These are phyloP conservation scores for Cosmorhoe ocellata DNA, from an alignment of 2,888 invertebrate genomes.

Conservation along the genomic window DNA sequence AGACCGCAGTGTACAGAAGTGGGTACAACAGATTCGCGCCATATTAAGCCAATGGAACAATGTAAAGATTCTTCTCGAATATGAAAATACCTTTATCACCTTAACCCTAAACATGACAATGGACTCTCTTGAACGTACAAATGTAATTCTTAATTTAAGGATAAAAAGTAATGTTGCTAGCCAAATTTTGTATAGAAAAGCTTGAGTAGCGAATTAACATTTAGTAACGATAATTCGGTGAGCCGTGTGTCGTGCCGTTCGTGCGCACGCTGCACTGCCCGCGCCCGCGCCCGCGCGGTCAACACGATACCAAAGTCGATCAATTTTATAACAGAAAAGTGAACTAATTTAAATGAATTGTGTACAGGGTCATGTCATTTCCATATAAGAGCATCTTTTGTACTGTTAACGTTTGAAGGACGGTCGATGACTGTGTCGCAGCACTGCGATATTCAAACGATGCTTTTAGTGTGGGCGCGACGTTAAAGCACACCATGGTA, in stretches of 20 bases:
- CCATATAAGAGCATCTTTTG: not conserved
- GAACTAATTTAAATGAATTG: constrained; percentile 69
- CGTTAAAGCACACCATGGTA: not conserved
- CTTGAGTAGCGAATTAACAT: constrained; percentile 58
- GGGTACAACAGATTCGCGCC: constrained; percentile 97
- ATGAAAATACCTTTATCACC: constrained; percentile 68
- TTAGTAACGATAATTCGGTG: constrained; percentile 38
- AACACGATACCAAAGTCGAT: constrained; percentile 76
- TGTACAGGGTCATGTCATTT: constrained; percentile 38
- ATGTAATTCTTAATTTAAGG: constrained; percentile 71
- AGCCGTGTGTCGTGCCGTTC: constrained; percentile 15
- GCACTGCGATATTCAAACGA: no score
- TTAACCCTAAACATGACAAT: constrained; percentile 77
- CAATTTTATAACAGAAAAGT: constrained; percentile 76
- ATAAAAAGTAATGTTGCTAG: constrained; percentile 71
- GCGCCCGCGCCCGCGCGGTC: constrained; percentile 16
- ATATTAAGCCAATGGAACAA: constrained; percentile 85
- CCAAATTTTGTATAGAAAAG: constrained; percentile 68
- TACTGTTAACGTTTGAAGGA: not conserved
- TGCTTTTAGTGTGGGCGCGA: not conserved
- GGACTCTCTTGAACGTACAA: constrained; percentile 83
- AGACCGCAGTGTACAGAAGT: constrained; percentile 96
- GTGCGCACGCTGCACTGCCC: not conserved
- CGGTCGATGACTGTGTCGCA: not conserved
- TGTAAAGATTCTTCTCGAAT: constrained; percentile 72